Evolutionary conservation across 2,797 vertebrate species (phyloP), one percentile per base, ranked within the genome.

Genomic region (Pterois miles): DNA sequence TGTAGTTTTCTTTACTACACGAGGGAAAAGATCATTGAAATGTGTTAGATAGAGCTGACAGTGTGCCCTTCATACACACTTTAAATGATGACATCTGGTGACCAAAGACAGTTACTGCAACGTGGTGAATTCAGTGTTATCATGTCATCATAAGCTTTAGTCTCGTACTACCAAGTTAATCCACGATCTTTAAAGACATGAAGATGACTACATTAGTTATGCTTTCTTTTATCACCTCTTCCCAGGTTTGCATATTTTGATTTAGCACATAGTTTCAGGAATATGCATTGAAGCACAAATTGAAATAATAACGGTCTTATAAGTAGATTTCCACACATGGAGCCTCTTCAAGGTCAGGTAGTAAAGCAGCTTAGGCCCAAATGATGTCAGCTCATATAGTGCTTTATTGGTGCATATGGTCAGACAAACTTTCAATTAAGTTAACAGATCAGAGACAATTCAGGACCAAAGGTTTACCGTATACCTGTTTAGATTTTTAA

Each of bases 51-150:
- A 23, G 4, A 48, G 20, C 27, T 53, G 20, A 12, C n/a, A 23
- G 33, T 54, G 22, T 36, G 31, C 7, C 6, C 4, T 53, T 12
- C 56, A 62, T 5, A 20, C 5, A 71, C 4, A 11, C 8, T 34
- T 4, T 20, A 56, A 64, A 72, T 58, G 25, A 2, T 9, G 66
- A 56, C 76, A 67, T 23, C 79, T 78, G 9, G 68, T 78, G 87
- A 2, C 36, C 8, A 43, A 18, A 29, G 4, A 0, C 1, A 53
- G 16, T 14, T 67, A 70, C 69, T 73, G 36, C 64, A 75, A 27
- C 70, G 27, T 56, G 13, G n/a, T 13, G 6, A 9, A 9, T 22
- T 43, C 22, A 23, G 12, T 6, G 8, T 23, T 8, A 4, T 16
- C 8, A 23, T 34, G 7, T 46, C n/a, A n/a, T n/a, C n/a, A 56